Conservation (phyloP, 2,797 vertebrate genomes). For the Fistularia tabacaria region DNA sequence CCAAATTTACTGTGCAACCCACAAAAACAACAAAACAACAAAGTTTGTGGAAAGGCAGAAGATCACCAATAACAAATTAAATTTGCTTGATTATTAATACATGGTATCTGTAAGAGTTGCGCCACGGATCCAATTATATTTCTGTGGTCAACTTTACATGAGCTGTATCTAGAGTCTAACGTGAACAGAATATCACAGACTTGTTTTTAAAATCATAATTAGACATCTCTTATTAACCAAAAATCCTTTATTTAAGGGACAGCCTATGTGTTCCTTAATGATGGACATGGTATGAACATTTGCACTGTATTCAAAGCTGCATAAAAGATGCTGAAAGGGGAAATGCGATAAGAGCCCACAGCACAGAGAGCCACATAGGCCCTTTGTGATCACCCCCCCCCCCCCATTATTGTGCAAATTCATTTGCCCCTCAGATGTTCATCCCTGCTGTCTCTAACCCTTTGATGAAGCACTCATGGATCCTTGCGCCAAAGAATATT, state of each 20-base stretch:
- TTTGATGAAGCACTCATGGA: constrained; percentile 70
- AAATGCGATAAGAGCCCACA: neutral
- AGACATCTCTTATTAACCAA: constrained; percentile 4
- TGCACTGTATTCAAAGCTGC: constrained; percentile 30
- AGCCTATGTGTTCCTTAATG: constrained; percentile 13
- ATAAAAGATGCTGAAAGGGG: constrained; percentile 38
- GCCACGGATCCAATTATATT: too few relatives aligned
- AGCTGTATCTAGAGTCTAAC: too few relatives aligned
- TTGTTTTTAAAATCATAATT: neutral
- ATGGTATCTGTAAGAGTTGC: too few relatives aligned
- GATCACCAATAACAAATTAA: too few relatives aligned
- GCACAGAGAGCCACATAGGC: constrained; percentile 13
- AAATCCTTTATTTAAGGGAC: neutral
- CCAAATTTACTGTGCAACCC: too few relatives aligned
- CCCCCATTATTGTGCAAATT: constrained; percentile 77
- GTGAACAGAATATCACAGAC: too few relatives aligned
- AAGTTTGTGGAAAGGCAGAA: too few relatives aligned
- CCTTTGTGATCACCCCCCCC: constrained; percentile 53
- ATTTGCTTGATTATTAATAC: too few relatives aligned
- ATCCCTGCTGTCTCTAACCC: constrained; percentile 27
- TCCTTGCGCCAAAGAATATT: constrained; percentile 34
- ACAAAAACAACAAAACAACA: too few relatives aligned
- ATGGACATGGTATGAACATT: constrained; percentile 10
- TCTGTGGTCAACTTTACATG: too few relatives aligned
- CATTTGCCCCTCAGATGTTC: constrained; percentile 42